Percentiles rank a stretch among this genome's conserved stretches.
Evolutionary conservation across 2,888 invertebrate genomes (phyloP).

Genomic region (Trachelus tabidus): DNA sequence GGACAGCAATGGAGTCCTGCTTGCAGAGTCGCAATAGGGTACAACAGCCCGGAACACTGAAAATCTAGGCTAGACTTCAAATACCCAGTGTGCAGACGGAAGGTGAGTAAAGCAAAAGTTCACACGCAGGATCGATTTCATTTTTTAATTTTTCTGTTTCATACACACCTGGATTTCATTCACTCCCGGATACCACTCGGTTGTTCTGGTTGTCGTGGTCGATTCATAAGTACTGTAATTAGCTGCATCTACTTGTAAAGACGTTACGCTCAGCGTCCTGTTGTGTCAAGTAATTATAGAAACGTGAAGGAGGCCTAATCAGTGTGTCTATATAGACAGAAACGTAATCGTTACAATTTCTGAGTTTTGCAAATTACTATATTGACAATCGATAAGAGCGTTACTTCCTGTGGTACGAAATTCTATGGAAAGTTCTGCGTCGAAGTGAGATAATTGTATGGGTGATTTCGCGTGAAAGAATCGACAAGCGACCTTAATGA

Average conservation of each 20-base stretch:
- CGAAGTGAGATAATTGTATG: not conserved
- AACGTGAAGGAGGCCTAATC: not conserved
- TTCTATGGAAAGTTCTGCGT: not conserved
- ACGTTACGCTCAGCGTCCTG: not conserved
- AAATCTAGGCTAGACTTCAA: too few relatives aligned
- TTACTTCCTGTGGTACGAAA: not conserved
- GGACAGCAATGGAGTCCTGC: too few relatives aligned
- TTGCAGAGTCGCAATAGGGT: too few relatives aligned
- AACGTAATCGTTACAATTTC: not conserved
- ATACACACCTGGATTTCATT: not conserved
- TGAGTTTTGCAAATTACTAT: not conserved
- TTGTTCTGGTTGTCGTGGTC: not conserved
- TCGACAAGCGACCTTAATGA: not conserved
- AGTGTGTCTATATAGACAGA: not conserved
- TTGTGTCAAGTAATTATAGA: not conserved
- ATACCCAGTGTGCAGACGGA: too few relatives aligned
- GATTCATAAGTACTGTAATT: not conserved
- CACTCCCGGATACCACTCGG: not conserved
- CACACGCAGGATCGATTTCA: not conserved
- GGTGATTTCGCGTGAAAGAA: not conserved
- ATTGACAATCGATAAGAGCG: not conserved
- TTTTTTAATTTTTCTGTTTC: not conserved
- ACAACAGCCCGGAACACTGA: too few relatives aligned
- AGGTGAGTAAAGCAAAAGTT: too few relatives aligned
- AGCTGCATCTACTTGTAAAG: not conserved